Evolutionary conservation across 2,113 vertebrate genomes (phyloP).

Genomic region (Cyprinus carpio): DNA sequence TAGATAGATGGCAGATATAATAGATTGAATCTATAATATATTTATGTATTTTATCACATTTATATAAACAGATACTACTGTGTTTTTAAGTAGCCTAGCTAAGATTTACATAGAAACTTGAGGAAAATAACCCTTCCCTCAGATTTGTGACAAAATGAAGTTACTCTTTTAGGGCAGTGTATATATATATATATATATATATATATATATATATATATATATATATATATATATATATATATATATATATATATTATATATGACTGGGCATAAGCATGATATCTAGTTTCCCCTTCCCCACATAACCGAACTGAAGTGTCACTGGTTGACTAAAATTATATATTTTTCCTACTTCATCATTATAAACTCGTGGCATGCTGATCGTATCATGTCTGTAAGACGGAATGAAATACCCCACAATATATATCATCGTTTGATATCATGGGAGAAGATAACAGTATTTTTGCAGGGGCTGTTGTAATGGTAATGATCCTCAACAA

Average conservation of each 20-base stretch:
- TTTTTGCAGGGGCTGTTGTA: slow-evolving; percentile 24
- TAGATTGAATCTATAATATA: neutral
- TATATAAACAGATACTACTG: neutral
- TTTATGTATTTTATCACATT: neutral
- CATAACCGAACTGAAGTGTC: neutral
- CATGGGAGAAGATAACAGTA: neutral
- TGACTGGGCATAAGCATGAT: neutral
- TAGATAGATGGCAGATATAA: neutral
- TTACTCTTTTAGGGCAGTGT: neutral
- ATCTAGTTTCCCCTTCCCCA: neutral
- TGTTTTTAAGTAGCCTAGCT: too few relatives aligned
- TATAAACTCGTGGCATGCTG: neutral
- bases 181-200: neutral
- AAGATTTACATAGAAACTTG: too few relatives aligned
- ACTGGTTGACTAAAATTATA: neutral
- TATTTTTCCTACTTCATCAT: slow-evolving; percentile 15
- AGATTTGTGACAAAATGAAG: slow-evolving; percentile 1
- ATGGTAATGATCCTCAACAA: slow-evolving; percentile 36
- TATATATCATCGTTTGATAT: slow-evolving; percentile 28
- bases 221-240: too few relatives aligned
- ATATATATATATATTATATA: too few relatives aligned
- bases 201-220: too few relatives aligned
- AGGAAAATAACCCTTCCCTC: too few relatives aligned
- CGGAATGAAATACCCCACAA: slow-evolving; percentile 5
- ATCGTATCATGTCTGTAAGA: slow-evolving; percentile 11